phyloP scores from a whole-genome alignment of 2,888 invertebrate species.

The Drosophila antonietae region DNA sequence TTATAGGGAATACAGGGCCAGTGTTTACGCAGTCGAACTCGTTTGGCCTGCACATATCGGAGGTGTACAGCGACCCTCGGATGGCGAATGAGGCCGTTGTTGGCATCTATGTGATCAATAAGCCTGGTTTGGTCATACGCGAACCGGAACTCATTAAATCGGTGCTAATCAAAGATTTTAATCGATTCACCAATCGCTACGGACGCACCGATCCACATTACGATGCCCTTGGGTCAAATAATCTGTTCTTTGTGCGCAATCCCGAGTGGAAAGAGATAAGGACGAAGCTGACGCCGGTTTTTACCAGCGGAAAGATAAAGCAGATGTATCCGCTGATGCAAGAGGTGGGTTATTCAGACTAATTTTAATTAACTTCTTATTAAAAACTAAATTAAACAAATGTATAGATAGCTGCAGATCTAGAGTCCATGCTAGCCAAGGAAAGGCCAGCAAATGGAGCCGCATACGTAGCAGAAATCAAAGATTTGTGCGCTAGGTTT shows the following conservation, averaged over 20 bases:
- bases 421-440: constrained; percentile 65
- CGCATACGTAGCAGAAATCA: constrained; percentile 70
- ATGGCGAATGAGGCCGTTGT: constrained; percentile 76
- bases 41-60: constrained; percentile 80
- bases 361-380: not conserved
- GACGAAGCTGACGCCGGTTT: constrained; percentile 85
- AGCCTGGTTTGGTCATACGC: constrained; percentile 84
- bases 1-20: constrained; percentile 84
- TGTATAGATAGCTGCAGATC: constrained; percentile 69
- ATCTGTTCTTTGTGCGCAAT: constrained; percentile 85
- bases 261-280: constrained; percentile 85
- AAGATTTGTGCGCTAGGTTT: constrained; percentile 77
- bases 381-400: not conserved
- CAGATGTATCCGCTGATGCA: constrained; percentile 83
- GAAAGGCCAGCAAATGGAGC: constrained; percentile 13
- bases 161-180: constrained; percentile 85
- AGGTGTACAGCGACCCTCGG: constrained; percentile 80
- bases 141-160: constrained; percentile 85
- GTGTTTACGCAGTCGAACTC: constrained; percentile 75
- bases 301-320: constrained; percentile 84
- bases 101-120: constrained; percentile 84
- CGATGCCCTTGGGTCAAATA: constrained; percentile 83
- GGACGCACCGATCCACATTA: constrained; percentile 72
- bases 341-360: constrained; percentile 60
- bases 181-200: constrained; percentile 82